phyloP scores from a whole-genome alignment of 2,888 invertebrate species.

The Tethea ocularis region DNA sequence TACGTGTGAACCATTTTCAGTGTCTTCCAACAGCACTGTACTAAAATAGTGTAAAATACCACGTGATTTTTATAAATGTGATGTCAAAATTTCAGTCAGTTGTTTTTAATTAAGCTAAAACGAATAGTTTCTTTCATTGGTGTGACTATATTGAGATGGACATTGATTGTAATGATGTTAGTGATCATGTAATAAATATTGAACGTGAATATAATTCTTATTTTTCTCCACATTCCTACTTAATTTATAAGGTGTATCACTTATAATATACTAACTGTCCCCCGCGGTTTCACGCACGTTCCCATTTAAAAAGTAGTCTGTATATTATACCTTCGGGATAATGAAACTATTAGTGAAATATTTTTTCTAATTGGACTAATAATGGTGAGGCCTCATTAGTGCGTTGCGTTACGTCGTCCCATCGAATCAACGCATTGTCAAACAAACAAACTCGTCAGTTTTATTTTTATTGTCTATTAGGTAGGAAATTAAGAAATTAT shows the following conservation, averaged over 20 bases:
- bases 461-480: background rate
- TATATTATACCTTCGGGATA: too few relatives aligned
- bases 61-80: slow-evolving; percentile 58
- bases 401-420: too few relatives aligned
- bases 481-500: background rate
- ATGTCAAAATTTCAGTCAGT: slow-evolving; percentile 69
- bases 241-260: background rate
- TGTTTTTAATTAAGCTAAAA: slow-evolving; percentile 60
- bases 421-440: too few relatives aligned
- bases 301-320: too few relatives aligned
- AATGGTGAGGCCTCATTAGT: too few relatives aligned
- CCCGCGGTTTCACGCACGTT: too few relatives aligned
- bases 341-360: too few relatives aligned
- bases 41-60: slow-evolving; percentile 38
- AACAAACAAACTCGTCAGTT: too few relatives aligned
- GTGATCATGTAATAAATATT: slow-evolving; percentile 78
- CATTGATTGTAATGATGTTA: slow-evolving; percentile 76
- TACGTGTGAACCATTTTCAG: slow-evolving; percentile 52
- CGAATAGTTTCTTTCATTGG: slow-evolving; percentile 65
- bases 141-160: slow-evolving; percentile 72
- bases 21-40: slow-evolving; percentile 79
- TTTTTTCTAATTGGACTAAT: too few relatives aligned
- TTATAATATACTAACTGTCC: too few relatives aligned
- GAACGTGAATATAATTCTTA: slow-evolving; percentile 49
- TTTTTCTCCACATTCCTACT: slow-evolving; percentile 30